Base-by-base conservation (phyloP, 2,888 invertebrate species). In the Xestia ashworthii region DNA sequence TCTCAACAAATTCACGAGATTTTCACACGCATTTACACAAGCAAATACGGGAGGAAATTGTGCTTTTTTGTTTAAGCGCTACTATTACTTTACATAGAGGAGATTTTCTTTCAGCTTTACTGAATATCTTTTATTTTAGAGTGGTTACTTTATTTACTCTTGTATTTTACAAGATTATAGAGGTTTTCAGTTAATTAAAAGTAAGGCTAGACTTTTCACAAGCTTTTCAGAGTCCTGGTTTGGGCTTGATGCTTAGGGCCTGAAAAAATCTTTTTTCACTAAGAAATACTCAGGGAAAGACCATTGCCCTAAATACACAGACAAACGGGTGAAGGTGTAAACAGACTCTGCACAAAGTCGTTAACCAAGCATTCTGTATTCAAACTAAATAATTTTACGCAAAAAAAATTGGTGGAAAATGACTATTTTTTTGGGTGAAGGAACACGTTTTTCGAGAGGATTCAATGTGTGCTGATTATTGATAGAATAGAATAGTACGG, bases 11-110 rank as follows among this genome's bases (percentile, higher is more conserved):
- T 87, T 87, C 87, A 83, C 74, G 78, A 78, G 78, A 85, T 87
- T 85, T 87, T 85, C 85, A 80, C 83, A 85, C 87, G 79, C 83
- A 85, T 85, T 87, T 87, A 74, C 81, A 78, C 87, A 85, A 80
- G 83, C 79, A 87, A 87, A 87, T 85, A 83, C 66, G 81, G 68
- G 68, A 74, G 87, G 85, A 83, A 85, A 87, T 87, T 85, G 83
- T 78, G 79, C 73, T 81, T 86, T 84, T 85, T 86, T 78, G 79
- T 71, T 70, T 66, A 65, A 82, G 60, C 50, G 44, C 58, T 71
- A 84, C 75, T 87, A 74, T 75, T 84, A 84, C 62, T 79, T 67
- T 76, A 58, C 71, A 55, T 55, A 25, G 55, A 41, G 58, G 70
- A 73, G 44, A 67, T 78, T 74, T 74, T 67, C 60, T 68, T 41